Evolutionary conservation across 1,140 invertebrate species (phyloP).

Genomic region (Ceratina australensis): DNA sequence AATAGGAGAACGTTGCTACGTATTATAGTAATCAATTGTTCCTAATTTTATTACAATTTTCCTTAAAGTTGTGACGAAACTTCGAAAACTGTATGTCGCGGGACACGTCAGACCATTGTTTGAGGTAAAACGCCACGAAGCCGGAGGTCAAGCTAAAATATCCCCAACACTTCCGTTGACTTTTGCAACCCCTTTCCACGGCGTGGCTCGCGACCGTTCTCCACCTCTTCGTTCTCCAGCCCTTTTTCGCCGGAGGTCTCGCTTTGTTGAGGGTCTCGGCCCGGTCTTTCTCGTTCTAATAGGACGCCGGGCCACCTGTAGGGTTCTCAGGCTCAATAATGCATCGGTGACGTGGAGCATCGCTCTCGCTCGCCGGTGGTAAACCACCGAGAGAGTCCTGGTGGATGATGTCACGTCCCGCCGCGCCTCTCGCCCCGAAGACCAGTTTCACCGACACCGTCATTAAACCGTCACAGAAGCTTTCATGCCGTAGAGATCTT

Average conservation of each 20-base stretch:
- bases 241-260: conserved; percentile 33
- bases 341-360: conserved; percentile 69
- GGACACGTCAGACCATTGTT: too few relatives aligned
- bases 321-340: conserved; percentile 76
- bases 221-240: conserved; percentile 6
- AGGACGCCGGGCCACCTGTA: conserved; percentile 69
- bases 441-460: conserved; percentile 34
- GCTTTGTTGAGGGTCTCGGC: conserved; percentile 34
- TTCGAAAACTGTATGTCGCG: too few relatives aligned
- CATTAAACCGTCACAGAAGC: conserved; percentile 24
- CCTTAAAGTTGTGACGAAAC: not conserved
- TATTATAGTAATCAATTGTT: too few relatives aligned
- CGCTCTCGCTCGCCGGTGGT: conserved; percentile 61
- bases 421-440: conserved; percentile 31
- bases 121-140: conserved; percentile 19
- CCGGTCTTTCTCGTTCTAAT: conserved; percentile 65
- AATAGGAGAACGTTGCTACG: not conserved
- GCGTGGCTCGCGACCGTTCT: not conserved
- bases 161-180: conserved; percentile 42
- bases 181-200: conserved; percentile 52
- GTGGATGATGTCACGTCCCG: conserved; percentile 42
- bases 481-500: conserved; percentile 37
- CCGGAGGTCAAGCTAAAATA: conserved; percentile 45
- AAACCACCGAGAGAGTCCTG: conserved; percentile 57
- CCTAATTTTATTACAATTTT: not conserved